Evolutionary conservation across 2,113 vertebrate genomes (phyloP).

Genomic region (Boleophthalmus pectinirostris): DNA sequence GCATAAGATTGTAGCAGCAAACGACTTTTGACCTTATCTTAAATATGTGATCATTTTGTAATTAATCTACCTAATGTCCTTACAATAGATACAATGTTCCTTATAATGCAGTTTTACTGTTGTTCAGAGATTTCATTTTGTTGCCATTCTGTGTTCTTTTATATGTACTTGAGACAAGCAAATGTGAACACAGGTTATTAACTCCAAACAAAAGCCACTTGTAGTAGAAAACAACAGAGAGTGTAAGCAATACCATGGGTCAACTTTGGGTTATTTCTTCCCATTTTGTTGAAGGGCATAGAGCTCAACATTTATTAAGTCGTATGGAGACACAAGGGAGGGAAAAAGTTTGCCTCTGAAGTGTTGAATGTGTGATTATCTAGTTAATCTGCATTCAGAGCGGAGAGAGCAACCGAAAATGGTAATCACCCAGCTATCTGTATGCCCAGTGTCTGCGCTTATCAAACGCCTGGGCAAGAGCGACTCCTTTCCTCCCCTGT

Average conservation of each 20-base stretch:
- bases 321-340: constrained; percentile 30
- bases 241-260: constrained; percentile 15
- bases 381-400: constrained; percentile 71
- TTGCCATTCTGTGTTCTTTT: constrained; percentile 17
- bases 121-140: constrained; percentile 10
- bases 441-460: constrained; percentile 63
- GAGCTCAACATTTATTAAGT: constrained; percentile 56
- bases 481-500: constrained; percentile 50
- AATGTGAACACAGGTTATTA: constrained; percentile 9
- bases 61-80: background rate
- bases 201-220: constrained; percentile 37
- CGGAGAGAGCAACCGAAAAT: constrained; percentile 52
- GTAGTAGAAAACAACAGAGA: constrained; percentile 21
- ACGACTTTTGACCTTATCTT: constrained; percentile 23
- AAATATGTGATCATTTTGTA: constrained; percentile 1
- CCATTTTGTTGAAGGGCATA: constrained; percentile 40
- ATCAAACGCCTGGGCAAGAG: constrained; percentile 60
- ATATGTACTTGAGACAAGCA: constrained; percentile 19
- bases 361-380: constrained; percentile 63
- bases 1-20: constrained; percentile 21
- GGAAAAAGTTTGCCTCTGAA: constrained; percentile 58
- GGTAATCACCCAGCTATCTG: constrained; percentile 69
- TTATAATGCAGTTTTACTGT: background rate
- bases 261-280: constrained; percentile 49
- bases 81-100: background rate